Evolutionary conservation across 2,113 vertebrate species (phyloP), one percentile per base, ranked within the genome.

Genomic region (Leuciscus idus): DNA sequence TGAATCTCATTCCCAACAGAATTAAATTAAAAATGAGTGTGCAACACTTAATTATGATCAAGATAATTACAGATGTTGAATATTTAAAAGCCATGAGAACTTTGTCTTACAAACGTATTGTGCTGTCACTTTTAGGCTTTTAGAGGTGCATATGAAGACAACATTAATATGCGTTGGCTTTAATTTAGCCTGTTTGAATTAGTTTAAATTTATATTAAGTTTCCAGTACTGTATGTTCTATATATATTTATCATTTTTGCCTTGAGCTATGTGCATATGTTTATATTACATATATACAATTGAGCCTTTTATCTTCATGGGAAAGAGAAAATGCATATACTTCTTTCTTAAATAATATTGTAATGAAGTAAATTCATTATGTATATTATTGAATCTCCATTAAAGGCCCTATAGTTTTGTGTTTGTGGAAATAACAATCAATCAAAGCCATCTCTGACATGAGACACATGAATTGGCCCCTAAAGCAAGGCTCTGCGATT

Each of bases 31-130:
- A 88, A 62, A 83, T 83, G 80, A 92, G 83, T 89, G 62, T 87
- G 84, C 77, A 87, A 93, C 88, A 90, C 85, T 90, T 90, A 87
- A 91, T 92, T 90, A 92, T 88, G 89, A 91, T 92, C 82, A 87
- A 87, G 86, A 91, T 92, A 87, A 93, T 94, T 90, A 90, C 74
- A 88, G 88, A 88, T 81, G 61, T 75, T 92, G 87, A 92, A 93
- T 91, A 91, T 92, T 88, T 89, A 90, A 88, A 64, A 90, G 68
- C 46, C 52, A 86, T 70, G 87, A 79, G 52, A 90, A 88, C 81
- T 85, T 88, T 81, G 33, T 84, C 26, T 50, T 59, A 62, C 77
- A 89, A 85, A 81, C 39, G 36, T 61, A 66, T 78, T 84, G 66
- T 83, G 68, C 73, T 61, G 28, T 81, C 83, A 73, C 77, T 62